phyloP scores from a whole-genome alignment of 2,888 invertebrate genomes.

The Erebia aethiops region DNA sequence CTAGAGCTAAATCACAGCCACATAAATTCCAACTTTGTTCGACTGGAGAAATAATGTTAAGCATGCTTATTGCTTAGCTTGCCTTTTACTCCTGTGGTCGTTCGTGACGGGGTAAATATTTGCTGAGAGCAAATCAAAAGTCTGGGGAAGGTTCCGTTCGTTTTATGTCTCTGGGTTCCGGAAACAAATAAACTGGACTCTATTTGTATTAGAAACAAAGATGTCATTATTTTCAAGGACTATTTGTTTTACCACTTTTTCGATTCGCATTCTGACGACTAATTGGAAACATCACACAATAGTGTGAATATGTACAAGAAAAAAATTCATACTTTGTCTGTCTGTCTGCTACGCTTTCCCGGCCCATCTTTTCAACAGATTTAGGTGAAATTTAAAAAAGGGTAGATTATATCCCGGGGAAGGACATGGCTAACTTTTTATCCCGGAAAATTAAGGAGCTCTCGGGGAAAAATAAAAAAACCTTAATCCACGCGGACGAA shows the following conservation, averaged over 20 bases:
- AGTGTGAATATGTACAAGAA: conserved; percentile 4
- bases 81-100: conserved; percentile 20
- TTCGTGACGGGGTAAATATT: conserved; percentile 31
- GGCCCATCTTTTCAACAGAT: too few relatives aligned
- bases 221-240: not conserved
- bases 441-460: too few relatives aligned
- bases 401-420: too few relatives aligned
- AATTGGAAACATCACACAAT: not conserved
- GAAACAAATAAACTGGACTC: conserved; percentile 7
- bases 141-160: conserved; percentile 24
- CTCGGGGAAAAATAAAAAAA: too few relatives aligned
- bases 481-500: too few relatives aligned
- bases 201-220: not conserved
- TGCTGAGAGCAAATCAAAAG: conserved; percentile 23
- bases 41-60: conserved; percentile 27
- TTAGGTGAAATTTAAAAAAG: too few relatives aligned
- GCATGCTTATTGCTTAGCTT: conserved; percentile 17
- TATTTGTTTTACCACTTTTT: not conserved
- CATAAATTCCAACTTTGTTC: conserved; percentile 9
- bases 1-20: conserved; percentile 9
- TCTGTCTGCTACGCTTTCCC: too few relatives aligned
- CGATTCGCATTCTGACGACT: not conserved
- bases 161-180: conserved; percentile 22
- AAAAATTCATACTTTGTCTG: too few relatives aligned
- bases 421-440: too few relatives aligned